A percentile compares a stretch with the other conserved stretches of the same genome.
phyloP scores from a whole-genome alignment of 2,113 vertebrate species.

The Podiceps cristatus region DNA sequence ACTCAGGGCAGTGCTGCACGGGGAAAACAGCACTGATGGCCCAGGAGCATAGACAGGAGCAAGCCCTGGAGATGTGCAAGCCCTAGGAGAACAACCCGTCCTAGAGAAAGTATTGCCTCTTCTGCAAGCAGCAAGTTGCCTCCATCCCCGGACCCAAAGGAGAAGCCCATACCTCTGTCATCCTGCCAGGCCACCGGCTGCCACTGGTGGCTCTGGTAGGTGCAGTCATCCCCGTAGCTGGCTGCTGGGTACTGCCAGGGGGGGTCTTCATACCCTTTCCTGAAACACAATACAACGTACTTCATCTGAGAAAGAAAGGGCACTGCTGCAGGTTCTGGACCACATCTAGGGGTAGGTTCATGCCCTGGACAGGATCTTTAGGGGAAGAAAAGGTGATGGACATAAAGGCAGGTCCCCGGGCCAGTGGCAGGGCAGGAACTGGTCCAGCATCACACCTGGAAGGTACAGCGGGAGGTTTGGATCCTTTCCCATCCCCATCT shows the following conservation, averaged over 20 bases:
- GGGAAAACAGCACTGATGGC: fast-evolving
- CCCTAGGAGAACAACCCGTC: background rate
- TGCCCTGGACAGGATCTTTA: fast-evolving
- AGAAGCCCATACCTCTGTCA: conserved; percentile 64
- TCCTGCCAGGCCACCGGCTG: background rate
- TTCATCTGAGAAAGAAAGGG: background rate
- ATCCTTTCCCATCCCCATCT: background rate
- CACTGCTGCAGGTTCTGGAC: fast-evolving
- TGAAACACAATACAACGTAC: background rate
- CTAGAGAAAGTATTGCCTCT: background rate
- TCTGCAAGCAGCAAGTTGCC: background rate
- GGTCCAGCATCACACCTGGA: background rate
- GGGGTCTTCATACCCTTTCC: conserved; percentile 43
- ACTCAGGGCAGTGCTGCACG: background rate
- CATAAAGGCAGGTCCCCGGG: background rate
- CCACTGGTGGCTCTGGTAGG: conserved; percentile 27
- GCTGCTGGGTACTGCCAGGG: conserved; percentile 14
- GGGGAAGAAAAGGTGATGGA: background rate
- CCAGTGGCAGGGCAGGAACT: background rate
- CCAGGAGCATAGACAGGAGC: background rate
- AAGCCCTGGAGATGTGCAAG: background rate
- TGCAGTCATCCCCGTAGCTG: background rate
- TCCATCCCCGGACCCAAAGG: background rate
- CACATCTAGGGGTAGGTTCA: background rate
- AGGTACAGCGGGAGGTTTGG: background rate